Base-by-base conservation (phyloP, 2,797 vertebrate genomes). In the Simalia tracyae region DNA sequence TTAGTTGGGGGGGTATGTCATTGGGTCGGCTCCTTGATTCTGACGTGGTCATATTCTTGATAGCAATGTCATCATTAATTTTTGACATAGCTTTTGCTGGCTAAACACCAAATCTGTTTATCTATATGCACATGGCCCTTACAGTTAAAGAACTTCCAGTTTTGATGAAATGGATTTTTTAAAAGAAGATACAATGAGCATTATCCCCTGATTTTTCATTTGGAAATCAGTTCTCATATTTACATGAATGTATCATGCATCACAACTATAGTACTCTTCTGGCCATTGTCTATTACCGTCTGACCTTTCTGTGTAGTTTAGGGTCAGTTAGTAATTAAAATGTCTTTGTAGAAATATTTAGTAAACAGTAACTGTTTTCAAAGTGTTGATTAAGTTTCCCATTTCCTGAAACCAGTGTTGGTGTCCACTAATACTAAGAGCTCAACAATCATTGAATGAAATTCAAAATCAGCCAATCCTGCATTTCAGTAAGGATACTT, bases 401-500 rank as follows among this genome's bases (percentile, higher is more conserved):
- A 50, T 91, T 95, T 93, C 64, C 72, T 17, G 92, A 90, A 89
- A 93, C 92, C 91, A 94, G 17, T 94, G 93, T 94, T 96, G 93
- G 94, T 91, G 95, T 94, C 31, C 15, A 90, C 64, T 15, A 88
- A 91, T 90, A 91, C 85, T 36, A 91, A 93, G 59, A 84, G n/a
- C 31, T 66, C 72, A 87, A 61, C 68, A 42, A 42, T 84, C 91
- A 96, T 54, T 91, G 42, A 91, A 91, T 92, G 50, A 93, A 95
- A 56, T 88, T 84, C 36, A 92, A 63, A 95, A 68, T 88, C 89
- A 26, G 92, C 42, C 92, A 24, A 94, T 88, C 11, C 68, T 94
- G 15, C 46, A 56, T n/a, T 88, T 89, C 50, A 84, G 17, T 50
- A 87, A 72, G 28, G 31, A 8, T 56, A 12, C 3, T 50, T 86